Evolutionary conservation across 2,888 invertebrate species (phyloP).

Genomic region (Tiliacea citrago): DNA sequence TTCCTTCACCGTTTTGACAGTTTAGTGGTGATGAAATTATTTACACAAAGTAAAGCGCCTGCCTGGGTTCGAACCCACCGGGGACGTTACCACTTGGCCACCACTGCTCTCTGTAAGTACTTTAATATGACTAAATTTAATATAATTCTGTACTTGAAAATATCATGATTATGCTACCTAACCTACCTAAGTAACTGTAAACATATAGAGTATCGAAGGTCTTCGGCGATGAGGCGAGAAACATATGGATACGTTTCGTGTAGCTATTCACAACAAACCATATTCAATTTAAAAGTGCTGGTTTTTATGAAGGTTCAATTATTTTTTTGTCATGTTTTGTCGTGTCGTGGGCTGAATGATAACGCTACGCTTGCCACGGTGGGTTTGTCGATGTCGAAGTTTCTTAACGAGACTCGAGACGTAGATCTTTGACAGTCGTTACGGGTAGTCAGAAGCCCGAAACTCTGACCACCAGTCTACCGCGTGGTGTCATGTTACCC

Average conservation of each 20-base stretch:
- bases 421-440: neutral
- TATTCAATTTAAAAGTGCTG: neutral
- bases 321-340: too few relatives aligned
- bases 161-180: constrained; percentile 1
- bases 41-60: too few relatives aligned
- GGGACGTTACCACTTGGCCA: too few relatives aligned
- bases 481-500: neutral
- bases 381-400: neutral
- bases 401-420: too few relatives aligned
- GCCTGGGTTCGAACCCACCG: too few relatives aligned
- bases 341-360: neutral
- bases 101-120: too few relatives aligned
- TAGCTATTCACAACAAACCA: constrained; percentile 23
- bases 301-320: too few relatives aligned
- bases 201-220: constrained; percentile 14
- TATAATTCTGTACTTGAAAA: neutral
- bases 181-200: neutral
- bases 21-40: too few relatives aligned
- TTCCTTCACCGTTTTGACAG: too few relatives aligned
- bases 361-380: neutral
- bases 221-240: neutral
- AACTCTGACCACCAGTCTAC: neutral
- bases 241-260: constrained; percentile 21
- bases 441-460: neutral
- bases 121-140: too few relatives aligned